Percentiles rank a stretch among this genome's conserved stretches.
phyloP scores from a whole-genome alignment of 2,888 invertebrate genomes.

The Synanthedon andrenaeformis region DNA sequence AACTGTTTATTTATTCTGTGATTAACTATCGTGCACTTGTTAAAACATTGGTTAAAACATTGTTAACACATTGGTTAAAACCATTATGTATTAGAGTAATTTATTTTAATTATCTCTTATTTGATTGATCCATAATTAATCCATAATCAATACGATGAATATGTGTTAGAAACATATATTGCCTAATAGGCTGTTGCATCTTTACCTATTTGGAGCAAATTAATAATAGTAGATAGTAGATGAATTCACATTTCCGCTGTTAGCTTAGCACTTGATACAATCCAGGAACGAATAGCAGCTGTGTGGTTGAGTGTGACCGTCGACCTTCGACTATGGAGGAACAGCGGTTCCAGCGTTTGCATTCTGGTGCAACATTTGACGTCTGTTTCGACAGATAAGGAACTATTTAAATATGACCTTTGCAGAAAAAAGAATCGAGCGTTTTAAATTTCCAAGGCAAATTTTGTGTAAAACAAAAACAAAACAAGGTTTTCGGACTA shows the following conservation, averaged over 20 bases:
- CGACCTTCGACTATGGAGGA: constrained; percentile 17
- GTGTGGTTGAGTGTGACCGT: constrained; percentile 10
- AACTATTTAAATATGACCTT: constrained; percentile 31
- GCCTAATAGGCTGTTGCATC: too few relatives aligned
- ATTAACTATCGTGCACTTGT: too few relatives aligned
- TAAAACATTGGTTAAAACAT: too few relatives aligned
- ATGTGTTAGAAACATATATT: too few relatives aligned
- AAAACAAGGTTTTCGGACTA: background rate
- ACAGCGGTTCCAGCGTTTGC: constrained; percentile 28
- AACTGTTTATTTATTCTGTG: too few relatives aligned
- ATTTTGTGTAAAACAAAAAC: constrained; percentile 3
- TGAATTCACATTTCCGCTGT: too few relatives aligned
- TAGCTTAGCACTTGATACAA: constrained; percentile 4
- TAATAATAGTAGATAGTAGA: too few relatives aligned
- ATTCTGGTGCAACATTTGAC: constrained; percentile 32
- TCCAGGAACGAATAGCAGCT: constrained; percentile 19
- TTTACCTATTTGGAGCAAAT: too few relatives aligned
- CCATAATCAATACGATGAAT: too few relatives aligned
- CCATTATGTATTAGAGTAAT: too few relatives aligned
- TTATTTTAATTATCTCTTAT: background rate
- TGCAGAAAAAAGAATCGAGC: constrained; percentile 21
- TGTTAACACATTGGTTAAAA: too few relatives aligned
- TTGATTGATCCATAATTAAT: background rate
- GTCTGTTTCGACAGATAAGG: constrained; percentile 34
- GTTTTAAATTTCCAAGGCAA: constrained; percentile 18